A percentile compares a stretch with the other conserved stretches of the same genome.
Evolutionary conservation across 1,140 invertebrate species (phyloP).

Genomic region (Sipha flava): DNA sequence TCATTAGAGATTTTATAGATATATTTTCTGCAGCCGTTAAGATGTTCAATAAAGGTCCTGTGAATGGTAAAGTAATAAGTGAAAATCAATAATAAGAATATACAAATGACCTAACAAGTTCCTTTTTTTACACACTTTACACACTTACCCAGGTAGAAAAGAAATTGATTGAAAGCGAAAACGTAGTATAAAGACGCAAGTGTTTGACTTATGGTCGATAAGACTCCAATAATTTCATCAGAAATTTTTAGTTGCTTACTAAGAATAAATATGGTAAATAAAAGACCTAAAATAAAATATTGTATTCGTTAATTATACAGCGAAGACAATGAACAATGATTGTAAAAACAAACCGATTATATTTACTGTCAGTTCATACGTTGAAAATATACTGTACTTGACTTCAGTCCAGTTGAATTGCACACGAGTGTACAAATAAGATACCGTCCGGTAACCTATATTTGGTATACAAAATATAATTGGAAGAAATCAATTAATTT

Average conservation of each 20-base stretch:
- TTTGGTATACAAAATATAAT: not conserved
- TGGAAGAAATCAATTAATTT: no score
- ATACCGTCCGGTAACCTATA: conserved; percentile 68
- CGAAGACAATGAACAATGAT: no score
- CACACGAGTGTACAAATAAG: conserved; percentile 71
- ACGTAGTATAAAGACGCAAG: not conserved
- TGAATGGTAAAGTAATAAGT: not conserved
- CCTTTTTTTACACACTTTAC: no score
- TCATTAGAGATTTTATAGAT: not conserved
- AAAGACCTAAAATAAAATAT: not conserved
- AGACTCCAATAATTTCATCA: not conserved
- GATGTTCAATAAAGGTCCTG: not conserved
- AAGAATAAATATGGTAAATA: not conserved
- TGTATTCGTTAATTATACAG: not conserved
- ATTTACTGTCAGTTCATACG: conserved; percentile 68
- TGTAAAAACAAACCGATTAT: conserved; percentile 55
- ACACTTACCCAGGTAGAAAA: not conserved
- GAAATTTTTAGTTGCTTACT: not conserved
- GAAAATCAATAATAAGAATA: not conserved
- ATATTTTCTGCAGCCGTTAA: not conserved
- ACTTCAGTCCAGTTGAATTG: conserved; percentile 78
- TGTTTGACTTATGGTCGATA: not conserved
- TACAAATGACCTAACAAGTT: not conserved
- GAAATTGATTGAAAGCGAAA: not conserved
- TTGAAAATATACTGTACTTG: conserved; percentile 72